phyloP scores from a whole-genome alignment of 2,113 vertebrate species.

The Cricetomys ansorgei region DNA sequence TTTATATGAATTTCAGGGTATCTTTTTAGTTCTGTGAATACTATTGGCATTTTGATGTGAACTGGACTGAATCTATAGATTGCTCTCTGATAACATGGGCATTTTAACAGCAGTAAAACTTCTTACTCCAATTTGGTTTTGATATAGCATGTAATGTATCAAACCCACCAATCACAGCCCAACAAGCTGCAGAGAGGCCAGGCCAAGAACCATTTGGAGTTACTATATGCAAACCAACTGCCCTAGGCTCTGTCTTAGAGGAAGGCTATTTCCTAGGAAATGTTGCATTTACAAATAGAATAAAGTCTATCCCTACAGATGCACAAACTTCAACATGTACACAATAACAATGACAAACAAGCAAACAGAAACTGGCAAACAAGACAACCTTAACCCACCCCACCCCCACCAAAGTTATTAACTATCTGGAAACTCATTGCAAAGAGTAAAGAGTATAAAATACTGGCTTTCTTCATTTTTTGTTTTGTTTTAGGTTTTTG shows the following conservation, averaged over 20 bases:
- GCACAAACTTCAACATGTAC: background rate
- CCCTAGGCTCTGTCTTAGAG: background rate
- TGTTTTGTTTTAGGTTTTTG: no score
- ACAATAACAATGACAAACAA: background rate
- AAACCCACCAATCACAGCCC: no score
- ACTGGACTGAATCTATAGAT: background rate
- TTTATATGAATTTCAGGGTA: background rate
- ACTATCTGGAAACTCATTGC: no score
- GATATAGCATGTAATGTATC: background rate
- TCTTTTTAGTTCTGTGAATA: background rate
- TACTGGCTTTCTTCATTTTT: no score
- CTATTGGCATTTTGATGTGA: background rate
- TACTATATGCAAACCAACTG: background rate
- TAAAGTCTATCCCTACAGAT: background rate
- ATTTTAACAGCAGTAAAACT: background rate
- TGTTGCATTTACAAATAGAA: background rate
- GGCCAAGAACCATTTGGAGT: background rate
- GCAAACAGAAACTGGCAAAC: background rate
- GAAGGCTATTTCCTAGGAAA: background rate
- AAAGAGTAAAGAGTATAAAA: no score
- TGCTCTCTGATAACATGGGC: no score
- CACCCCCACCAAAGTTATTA: no score
- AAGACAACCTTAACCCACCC: no score
- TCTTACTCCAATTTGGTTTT: background rate
- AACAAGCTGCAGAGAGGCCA: background rate